Conservation (phyloP, 1,140 invertebrate genomes). For the Hormaphis cornu region DNA sequence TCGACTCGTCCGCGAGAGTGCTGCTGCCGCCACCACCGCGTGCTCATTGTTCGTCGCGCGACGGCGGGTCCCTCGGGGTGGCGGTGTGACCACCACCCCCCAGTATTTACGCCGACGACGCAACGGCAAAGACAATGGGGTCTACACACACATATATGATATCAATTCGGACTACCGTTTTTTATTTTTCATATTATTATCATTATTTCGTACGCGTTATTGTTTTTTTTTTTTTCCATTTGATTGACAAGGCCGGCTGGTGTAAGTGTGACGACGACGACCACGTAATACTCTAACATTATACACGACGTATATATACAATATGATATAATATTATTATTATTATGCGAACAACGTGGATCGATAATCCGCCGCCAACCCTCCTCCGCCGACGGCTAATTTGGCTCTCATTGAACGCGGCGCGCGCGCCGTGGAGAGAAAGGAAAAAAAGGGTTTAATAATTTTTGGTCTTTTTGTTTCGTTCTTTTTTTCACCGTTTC, state of each 20-base stretch:
- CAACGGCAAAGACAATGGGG: conserved; percentile 27
- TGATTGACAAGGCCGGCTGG: conserved; percentile 32
- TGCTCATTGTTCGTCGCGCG: background rate
- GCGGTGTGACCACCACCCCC: too few relatives aligned
- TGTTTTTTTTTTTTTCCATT: conserved; percentile 7
- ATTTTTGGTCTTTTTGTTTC: conserved; percentile 37
- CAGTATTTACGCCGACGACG: too few relatives aligned
- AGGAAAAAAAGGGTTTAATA: conserved; percentile 21
- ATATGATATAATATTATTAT: conserved; percentile 26
- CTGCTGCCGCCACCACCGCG: background rate
- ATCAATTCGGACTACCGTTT: conserved; percentile 26
- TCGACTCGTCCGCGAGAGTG: conserved; percentile 15
- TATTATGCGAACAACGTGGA: conserved; percentile 11
- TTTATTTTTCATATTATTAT: background rate
- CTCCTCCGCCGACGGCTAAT: conserved; percentile 13
- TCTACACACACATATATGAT: too few relatives aligned
- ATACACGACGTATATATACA: background rate
- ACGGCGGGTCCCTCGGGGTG: background rate
- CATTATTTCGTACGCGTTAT: conserved; percentile 14
- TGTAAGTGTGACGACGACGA: conserved; percentile 23
- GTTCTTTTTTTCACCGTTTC: background rate
- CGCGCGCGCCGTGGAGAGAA: too few relatives aligned
- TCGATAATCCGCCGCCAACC: conserved; percentile 15
- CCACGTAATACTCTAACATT: background rate
- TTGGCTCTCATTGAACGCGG: conserved; percentile 5